Percentiles rank a stretch among this genome's conserved stretches.
These are phyloP conservation scores for Cettia cetti DNA, from an alignment of 2,113 vertebrate genomes.

Conservation along the genomic window DNA sequence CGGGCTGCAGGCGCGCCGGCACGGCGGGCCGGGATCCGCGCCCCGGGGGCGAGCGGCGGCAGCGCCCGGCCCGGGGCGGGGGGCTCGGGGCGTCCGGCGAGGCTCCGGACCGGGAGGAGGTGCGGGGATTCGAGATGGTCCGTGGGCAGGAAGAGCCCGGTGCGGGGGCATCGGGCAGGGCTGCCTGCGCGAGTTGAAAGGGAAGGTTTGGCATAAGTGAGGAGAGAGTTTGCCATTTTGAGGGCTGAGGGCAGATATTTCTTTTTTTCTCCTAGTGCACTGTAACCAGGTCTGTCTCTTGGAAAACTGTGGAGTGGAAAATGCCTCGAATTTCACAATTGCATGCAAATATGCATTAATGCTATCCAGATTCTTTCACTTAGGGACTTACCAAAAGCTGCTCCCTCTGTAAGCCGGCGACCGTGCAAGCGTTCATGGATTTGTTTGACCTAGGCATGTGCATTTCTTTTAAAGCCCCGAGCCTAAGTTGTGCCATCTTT, in stretches of 20 bases:
- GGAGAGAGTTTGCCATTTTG: not conserved
- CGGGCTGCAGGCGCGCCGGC: no score
- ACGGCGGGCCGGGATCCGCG: no score
- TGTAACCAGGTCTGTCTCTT: not conserved
- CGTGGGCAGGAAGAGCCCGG: not conserved
- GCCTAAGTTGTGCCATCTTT: not conserved
- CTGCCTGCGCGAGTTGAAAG: not conserved
- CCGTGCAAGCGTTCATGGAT: not conserved
- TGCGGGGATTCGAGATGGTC: not conserved
- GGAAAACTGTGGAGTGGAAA: conserved; percentile 9
- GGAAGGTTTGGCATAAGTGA: not conserved
- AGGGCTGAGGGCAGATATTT: not conserved
- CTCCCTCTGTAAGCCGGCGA: not conserved
- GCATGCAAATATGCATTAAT: conserved; percentile 1
- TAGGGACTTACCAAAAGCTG: not conserved
- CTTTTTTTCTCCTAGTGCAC: rapidly evolving
- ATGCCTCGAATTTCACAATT: conserved; percentile 34
- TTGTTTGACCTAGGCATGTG: not conserved
- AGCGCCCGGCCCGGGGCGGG: not conserved
- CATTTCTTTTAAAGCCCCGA: not conserved
- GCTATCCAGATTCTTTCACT: conserved; percentile 11
- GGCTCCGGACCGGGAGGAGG: not conserved
- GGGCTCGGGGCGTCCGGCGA: not conserved
- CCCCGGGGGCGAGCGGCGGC: not conserved
- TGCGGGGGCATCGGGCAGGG: not conserved